Percentiles rank a stretch among this genome's conserved stretches.
phyloP scores from a whole-genome alignment of 2,113 vertebrate genomes.

The Elephantulus edwardii region DNA sequence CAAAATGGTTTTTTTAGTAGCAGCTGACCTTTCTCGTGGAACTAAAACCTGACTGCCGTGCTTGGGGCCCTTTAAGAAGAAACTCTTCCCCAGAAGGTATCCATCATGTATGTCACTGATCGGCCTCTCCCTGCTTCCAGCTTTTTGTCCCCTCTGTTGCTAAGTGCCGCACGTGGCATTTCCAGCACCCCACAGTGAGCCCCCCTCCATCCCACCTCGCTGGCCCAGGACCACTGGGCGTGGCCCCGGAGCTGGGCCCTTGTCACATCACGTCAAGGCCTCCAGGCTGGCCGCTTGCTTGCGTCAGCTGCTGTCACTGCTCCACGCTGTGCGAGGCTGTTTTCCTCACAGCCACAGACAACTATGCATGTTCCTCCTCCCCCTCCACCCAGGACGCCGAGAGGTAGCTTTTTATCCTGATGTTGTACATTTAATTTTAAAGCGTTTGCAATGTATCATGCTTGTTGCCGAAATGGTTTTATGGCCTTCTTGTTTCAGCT shows the following conservation, averaged over 20 bases:
- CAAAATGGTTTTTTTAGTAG: slow-evolving; percentile 67
- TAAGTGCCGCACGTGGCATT: slow-evolving; percentile 83
- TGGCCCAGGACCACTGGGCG: slow-evolving; percentile 74
- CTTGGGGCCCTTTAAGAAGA: slow-evolving; percentile 42
- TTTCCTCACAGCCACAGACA: slow-evolving; percentile 78
- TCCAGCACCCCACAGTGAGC: slow-evolving; percentile 81
- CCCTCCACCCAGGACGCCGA: slow-evolving; percentile 8
- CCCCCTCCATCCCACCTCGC: slow-evolving; percentile 65
- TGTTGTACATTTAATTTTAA: slow-evolving; percentile 82
- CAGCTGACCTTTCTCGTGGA: slow-evolving; percentile 57
- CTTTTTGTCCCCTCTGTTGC: slow-evolving; percentile 80
- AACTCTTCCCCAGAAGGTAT: slow-evolving; percentile 49
- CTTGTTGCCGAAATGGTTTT: slow-evolving; percentile 82
- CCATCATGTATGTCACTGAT: slow-evolving; percentile 63
- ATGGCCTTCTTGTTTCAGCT: slow-evolving; percentile 78
- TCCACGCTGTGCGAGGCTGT: slow-evolving; percentile 80
- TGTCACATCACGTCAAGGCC: slow-evolving; percentile 48
- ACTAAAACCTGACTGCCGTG: slow-evolving; percentile 15
- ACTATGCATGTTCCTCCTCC: slow-evolving; percentile 83
- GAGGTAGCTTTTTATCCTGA: slow-evolving; percentile 71
- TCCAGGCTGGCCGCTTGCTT: slow-evolving; percentile 77
- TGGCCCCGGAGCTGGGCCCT: slow-evolving; percentile 79
- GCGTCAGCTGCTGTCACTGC: slow-evolving; percentile 77
- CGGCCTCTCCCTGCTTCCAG: slow-evolving; percentile 78
- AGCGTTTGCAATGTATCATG: slow-evolving; percentile 80